Base-by-base conservation (phyloP, 1,140 invertebrate genomes). In the Vanessa atalanta region DNA sequence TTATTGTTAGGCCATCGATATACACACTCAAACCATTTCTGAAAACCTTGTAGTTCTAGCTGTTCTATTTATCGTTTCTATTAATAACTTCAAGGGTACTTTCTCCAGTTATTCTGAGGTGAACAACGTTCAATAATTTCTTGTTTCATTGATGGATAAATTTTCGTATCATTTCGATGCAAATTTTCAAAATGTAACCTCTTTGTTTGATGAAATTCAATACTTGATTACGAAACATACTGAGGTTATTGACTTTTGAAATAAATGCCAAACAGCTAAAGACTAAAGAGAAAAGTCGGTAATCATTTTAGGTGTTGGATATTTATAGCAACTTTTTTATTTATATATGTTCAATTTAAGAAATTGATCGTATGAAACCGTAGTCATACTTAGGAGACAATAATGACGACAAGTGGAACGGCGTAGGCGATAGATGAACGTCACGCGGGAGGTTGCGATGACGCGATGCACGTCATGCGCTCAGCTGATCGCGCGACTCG, bases 401-500 rank as follows among this genome's bases (percentile, higher is more conserved):
- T 71, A 31, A 71, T 74, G 71, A 69, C 67, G 72, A 68, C 65
- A 73, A 73, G 72, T 67, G 55, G 57, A 50, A 65, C 68, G 67
- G 63, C 31, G 66, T 61, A 65, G 73, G 65, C 71, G 73, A 53
- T 71, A 60, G 65, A 14, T 20, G 60, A 47, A 72, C 77, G 75
- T 75, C 78, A 78, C 71, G 67, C 77, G 68, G 70, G 48, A 47
- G 26, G 65, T 48, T 31, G 47, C 70, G 55, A 63, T 72, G 81
- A 73, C 75, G 74, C 73, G 79, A 57, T 63, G 66, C 78, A 77
- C 87, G 83, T 87, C 86, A 88, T 20, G 15, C 78, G 53, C 79
- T 73, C 89, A 91, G 88, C 89, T 91, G 89, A 88, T 91, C 86
- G 83, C 20, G 53, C 76, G 66, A 65, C 77, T 66, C 66, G 71